Percentiles rank a stretch among this genome's conserved stretches.
These are phyloP conservation scores for Pseudochirops corinnae DNA, from an alignment of 2,797 vertebrate species.

Conservation along the genomic window DNA sequence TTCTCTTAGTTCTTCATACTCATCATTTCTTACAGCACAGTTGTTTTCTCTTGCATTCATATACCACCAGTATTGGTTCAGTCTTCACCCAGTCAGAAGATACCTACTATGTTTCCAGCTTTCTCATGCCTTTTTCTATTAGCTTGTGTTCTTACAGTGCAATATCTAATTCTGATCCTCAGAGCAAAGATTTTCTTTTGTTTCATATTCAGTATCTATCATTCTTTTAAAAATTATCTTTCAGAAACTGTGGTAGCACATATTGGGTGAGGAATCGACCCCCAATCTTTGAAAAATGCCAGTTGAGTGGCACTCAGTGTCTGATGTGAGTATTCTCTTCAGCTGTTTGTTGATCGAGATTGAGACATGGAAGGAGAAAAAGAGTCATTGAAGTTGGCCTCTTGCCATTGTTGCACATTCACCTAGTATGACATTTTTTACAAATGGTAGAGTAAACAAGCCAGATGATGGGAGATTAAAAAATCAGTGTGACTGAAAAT, in stretches of 20 bases:
- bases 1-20: not conserved
- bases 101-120: not conserved
- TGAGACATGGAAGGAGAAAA: not conserved
- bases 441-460: not conserved
- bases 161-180: not conserved
- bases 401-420: not conserved
- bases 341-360: not conserved
- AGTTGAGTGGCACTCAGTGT: not conserved
- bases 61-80: not conserved
- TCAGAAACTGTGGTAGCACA: slow-evolving; percentile 29
- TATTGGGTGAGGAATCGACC: not conserved
- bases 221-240: slow-evolving; percentile 40
- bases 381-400: not conserved
- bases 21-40: not conserved
- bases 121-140: not conserved
- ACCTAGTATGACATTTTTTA: not conserved
- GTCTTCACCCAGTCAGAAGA: not conserved
- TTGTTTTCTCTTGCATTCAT: not conserved
- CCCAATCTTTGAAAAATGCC: not conserved
- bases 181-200: not conserved
- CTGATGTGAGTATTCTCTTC: not conserved
- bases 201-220: not conserved
- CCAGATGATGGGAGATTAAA: slow-evolving; percentile 24
- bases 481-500: not conserved
- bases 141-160: fast-evolving